These are phyloP conservation scores for Ophion ellenae DNA, from an alignment of 2,888 invertebrate species.

Conservation along the genomic window DNA sequence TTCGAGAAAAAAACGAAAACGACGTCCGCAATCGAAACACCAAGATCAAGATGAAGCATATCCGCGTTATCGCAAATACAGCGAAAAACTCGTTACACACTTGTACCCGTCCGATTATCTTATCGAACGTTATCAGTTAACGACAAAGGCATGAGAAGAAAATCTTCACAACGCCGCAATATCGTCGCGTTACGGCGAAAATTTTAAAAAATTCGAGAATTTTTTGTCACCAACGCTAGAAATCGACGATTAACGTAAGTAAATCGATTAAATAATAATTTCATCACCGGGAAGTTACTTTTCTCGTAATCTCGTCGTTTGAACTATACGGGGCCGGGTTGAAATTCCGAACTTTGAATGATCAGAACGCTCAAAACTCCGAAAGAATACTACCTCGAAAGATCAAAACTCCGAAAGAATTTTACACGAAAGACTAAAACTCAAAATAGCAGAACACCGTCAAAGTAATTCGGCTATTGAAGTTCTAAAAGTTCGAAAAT, in stretches of 20 bases:
- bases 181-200: background rate
- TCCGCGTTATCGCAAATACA: background rate
- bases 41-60: slow-evolving; percentile 31
- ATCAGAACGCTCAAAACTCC: too few species aligned
- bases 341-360: too few species aligned
- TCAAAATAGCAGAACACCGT: too few species aligned
- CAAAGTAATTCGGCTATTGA: too few species aligned
- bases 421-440: too few species aligned
- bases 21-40: slow-evolving; percentile 7
- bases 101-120: slow-evolving; percentile 43
- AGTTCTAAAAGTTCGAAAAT: too few species aligned
- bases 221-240: background rate
- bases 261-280: background rate
- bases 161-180: slow-evolving; percentile 3
- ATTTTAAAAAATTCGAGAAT: background rate
- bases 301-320: background rate
- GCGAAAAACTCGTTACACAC: slow-evolving; percentile 11
- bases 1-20: background rate
- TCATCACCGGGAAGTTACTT: background rate
- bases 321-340: background rate
- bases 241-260: background rate
- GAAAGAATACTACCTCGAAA: too few species aligned
- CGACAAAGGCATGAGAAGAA: slow-evolving; percentile 25
- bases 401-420: too few species aligned
- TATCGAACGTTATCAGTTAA: slow-evolving; percentile 42